Percentiles rank a stretch among this genome's conserved stretches.
Conservation (phyloP, 37 sponge, comb jelly and placozoan species). For the Ephydatia muelleri region DNA sequence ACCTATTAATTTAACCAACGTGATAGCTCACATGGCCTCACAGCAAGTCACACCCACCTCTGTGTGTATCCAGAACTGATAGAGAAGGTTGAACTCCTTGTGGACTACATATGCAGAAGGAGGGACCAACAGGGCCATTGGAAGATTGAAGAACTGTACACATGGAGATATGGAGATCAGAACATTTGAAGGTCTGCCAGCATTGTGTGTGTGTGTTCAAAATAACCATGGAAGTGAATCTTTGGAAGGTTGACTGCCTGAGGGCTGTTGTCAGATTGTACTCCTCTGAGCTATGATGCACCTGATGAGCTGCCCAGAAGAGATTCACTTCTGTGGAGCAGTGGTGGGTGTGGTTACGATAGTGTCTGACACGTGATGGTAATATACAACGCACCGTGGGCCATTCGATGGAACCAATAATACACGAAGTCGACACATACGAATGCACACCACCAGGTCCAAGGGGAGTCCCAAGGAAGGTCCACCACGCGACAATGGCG, state of each 20-base stretch:
- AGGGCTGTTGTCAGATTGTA: slow-evolving; percentile 93
- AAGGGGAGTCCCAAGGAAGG: slow-evolving; percentile 86
- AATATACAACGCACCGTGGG: slow-evolving; percentile 70
- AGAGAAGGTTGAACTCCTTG: slow-evolving; percentile 88
- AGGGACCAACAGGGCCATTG: slow-evolving; percentile 83
- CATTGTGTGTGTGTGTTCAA: neutral
- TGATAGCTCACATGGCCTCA: neutral
- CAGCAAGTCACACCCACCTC: slow-evolving; percentile 58
- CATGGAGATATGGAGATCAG: neutral
- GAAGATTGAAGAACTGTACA: slow-evolving; percentile 84
- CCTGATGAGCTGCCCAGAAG: slow-evolving; percentile 94
- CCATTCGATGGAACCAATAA: slow-evolving; percentile 87
- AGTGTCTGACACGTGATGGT: slow-evolving; percentile 17
- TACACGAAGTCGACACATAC: slow-evolving; percentile 72
- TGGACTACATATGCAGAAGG: slow-evolving; percentile 82
- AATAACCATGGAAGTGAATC: slow-evolving; percentile 74
- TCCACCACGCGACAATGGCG: slow-evolving; percentile 41
- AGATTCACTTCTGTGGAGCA: slow-evolving; percentile 70
- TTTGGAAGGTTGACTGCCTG: slow-evolving; percentile 78
- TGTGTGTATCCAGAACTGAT: slow-evolving; percentile 99
- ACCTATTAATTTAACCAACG: slow-evolving; percentile 23
- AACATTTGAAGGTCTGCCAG: neutral
- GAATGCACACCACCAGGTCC: slow-evolving; percentile 86
- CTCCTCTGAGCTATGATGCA: slow-evolving; percentile 94
- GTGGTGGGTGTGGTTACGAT: slow-evolving; percentile 13